Conservation (phyloP, 64 coral and sea anemone genomes). For the Dendronephthya gigantea region DNA sequence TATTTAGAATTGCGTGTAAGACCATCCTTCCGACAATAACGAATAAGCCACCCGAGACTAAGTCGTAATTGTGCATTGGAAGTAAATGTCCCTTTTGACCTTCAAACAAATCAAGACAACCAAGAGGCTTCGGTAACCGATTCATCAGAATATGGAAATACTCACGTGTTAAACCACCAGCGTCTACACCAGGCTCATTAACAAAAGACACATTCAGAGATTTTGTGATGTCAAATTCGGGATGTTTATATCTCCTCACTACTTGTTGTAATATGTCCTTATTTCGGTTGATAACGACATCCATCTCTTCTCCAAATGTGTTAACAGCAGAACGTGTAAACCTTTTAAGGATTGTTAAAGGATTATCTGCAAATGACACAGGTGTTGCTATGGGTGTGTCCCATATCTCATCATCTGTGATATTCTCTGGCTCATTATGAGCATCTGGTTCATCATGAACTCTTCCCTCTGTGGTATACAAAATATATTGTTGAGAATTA, state of each 20-base stretch:
- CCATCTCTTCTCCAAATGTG: background rate
- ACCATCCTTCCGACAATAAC: background rate
- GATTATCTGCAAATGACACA: too few species aligned
- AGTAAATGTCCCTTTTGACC: background rate
- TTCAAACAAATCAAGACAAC: background rate
- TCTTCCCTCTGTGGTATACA: too few species aligned
- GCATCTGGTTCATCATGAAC: too few species aligned
- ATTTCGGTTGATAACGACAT: background rate
- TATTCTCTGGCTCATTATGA: too few species aligned
- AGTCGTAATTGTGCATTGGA: background rate
- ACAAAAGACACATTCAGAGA: background rate
- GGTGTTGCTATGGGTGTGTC: too few species aligned
- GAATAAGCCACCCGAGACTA: background rate
- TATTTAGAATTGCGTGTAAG: background rate
- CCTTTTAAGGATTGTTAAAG: background rate
- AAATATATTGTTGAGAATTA: too few species aligned
- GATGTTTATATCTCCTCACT: background rate
- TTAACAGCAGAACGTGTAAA: background rate
- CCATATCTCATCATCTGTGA: too few species aligned
- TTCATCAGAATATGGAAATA: background rate
- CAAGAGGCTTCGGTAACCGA: background rate
- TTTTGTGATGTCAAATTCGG: background rate
- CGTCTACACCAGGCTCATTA: background rate
- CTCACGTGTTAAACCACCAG: background rate
- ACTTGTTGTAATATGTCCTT: background rate